A percentile compares a stretch with the other conserved stretches of the same genome.
Evolutionary conservation across 2,113 vertebrate species (phyloP).

Genomic region (Loxodonta africana): DNA sequence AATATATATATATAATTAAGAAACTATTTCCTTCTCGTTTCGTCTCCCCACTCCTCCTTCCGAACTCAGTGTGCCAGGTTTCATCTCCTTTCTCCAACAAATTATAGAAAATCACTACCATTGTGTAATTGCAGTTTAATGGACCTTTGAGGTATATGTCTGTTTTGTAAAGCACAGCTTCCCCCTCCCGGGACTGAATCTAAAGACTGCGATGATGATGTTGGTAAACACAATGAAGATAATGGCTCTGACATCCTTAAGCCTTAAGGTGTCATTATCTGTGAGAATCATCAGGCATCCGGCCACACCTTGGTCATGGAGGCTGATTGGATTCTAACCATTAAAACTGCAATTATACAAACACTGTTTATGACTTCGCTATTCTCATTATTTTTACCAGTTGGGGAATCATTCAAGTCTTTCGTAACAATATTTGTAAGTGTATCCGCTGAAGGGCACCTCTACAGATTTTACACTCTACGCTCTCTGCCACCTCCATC

Average conservation of each 20-base stretch:
- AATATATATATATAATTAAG: background rate
- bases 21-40: slow-evolving; percentile 23
- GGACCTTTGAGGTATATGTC: background rate
- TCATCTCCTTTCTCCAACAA: slow-evolving; percentile 44
- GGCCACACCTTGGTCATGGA: background rate
- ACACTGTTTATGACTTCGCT: background rate
- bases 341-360: slow-evolving; percentile 15
- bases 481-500: background rate
- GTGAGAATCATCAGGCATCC: background rate
- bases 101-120: slow-evolving; percentile 55
- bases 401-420: slow-evolving; percentile 53
- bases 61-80: background rate
- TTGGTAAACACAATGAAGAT: background rate
- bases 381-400: slow-evolving; percentile 62
- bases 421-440: slow-evolving; percentile 40
- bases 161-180: slow-evolving; percentile 1
- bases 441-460: background rate
- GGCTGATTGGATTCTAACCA: background rate
- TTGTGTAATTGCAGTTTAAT: slow-evolving; percentile 20
- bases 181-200: background rate
- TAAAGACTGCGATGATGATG: background rate
- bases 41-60: background rate
- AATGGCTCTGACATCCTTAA: background rate
- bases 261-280: background rate
- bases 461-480: background rate